These are phyloP conservation scores for Eledona agricola DNA, from an alignment of 2,888 invertebrate species.

Conservation along the genomic window DNA sequence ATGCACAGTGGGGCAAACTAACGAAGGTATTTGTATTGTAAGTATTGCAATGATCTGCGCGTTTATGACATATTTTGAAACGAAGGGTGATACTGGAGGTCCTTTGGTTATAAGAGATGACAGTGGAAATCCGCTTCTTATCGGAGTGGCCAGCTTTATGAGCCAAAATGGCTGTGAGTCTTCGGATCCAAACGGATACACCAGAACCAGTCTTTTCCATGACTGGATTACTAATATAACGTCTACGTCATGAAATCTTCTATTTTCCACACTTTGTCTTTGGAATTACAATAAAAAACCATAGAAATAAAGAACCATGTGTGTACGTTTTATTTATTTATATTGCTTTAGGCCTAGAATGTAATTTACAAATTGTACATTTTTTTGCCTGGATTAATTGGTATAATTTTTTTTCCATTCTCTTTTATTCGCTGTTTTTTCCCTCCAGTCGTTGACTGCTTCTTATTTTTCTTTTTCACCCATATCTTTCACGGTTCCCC, in stretches of 20 bases:
- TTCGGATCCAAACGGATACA: constrained; percentile 18
- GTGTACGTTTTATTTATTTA: neutral
- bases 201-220: constrained; percentile 12
- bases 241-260: constrained; percentile 1
- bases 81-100: constrained; percentile 23
- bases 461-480: too few species aligned
- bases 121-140: constrained; percentile 6
- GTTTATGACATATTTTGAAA: constrained; percentile 1
- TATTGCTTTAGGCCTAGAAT: too few species aligned
- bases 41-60: constrained; percentile 5
- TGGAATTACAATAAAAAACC: neutral
- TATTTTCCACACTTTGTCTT: too few species aligned
- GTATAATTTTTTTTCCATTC: too few species aligned
- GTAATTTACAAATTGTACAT: too few species aligned
- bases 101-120: constrained; percentile 4
- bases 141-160: constrained; percentile 16
- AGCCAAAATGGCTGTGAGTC: constrained; percentile 23
- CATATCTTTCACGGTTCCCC: too few species aligned
- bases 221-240: constrained; percentile 13
- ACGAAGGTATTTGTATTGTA: constrained; percentile 21
- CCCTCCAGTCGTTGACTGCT: too few species aligned
- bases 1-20: constrained; percentile 11
- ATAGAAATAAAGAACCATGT: neutral
- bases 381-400: too few species aligned
- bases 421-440: too few species aligned